Percentiles rank a stretch among this genome's conserved stretches.
phyloP scores from a whole-genome alignment of 2,888 invertebrate species.

The Ormyrus thymus region DNA sequence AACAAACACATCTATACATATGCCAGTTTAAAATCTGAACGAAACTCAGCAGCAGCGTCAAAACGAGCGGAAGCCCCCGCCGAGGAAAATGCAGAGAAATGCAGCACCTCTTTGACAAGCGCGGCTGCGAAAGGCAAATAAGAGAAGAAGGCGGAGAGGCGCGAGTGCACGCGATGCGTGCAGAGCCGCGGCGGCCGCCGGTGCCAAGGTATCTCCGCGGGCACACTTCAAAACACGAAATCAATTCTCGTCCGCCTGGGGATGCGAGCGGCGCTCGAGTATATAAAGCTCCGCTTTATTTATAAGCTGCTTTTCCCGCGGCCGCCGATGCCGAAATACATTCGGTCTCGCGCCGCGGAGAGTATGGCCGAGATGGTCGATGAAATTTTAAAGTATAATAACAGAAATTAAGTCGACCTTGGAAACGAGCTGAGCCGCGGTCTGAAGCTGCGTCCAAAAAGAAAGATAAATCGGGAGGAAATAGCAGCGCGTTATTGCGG shows the following conservation, averaged over 20 bases:
- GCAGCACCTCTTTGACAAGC: no score
- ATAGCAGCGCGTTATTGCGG: background rate
- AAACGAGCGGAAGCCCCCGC: no score
- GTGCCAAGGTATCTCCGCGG: conserved; percentile 65
- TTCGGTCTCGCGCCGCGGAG: no score
- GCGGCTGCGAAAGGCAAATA: background rate
- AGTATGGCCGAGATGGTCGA: no score
- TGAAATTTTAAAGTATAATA: no score
- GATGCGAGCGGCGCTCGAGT: background rate
- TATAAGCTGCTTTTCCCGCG: conserved; percentile 5
- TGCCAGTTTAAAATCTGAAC: no score
- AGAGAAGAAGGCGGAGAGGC: background rate
- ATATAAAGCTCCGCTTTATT: conserved; percentile 20
- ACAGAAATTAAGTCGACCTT: no score
- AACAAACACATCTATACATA: no score
- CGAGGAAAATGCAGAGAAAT: no score
- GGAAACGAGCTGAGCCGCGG: no score
- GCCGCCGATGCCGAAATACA: background rate
- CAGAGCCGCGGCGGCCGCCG: background rate
- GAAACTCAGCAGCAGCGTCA: no score
- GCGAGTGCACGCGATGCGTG: background rate
- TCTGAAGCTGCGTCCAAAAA: no score
- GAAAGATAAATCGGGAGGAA: background rate
- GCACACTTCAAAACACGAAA: conserved; percentile 70
- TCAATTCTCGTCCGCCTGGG: conserved; percentile 68